phyloP scores from a whole-genome alignment of 2,888 invertebrate genomes.

The Drosophila mulleri region DNA sequence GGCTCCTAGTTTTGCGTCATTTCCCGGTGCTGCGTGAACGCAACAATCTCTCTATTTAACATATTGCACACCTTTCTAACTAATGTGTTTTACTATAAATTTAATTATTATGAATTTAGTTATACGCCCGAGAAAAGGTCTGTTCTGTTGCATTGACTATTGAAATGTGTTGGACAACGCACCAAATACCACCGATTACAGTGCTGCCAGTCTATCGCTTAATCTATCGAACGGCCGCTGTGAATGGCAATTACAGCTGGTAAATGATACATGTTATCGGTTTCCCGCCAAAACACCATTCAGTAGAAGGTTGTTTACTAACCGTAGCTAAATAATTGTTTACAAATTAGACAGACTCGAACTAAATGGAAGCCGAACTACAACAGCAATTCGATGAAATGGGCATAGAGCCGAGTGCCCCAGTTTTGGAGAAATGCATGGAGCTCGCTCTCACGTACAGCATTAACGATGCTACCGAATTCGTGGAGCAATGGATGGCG shows the following conservation, averaged over 20 bases:
- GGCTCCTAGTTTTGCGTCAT: slow-evolving; percentile 37
- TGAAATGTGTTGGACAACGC: slow-evolving; percentile 40
- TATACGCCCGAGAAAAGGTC: slow-evolving; percentile 59
- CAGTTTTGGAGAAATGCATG: slow-evolving; percentile 88
- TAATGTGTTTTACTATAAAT: slow-evolving; percentile 53
- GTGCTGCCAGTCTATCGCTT: background rate
- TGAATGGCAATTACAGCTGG: slow-evolving; percentile 17
- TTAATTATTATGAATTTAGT: slow-evolving; percentile 68
- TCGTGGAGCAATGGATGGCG: slow-evolving; percentile 92
- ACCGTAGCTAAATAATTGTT: slow-evolving; percentile 2
- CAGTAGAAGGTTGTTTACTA: background rate
- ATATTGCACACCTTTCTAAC: slow-evolving; percentile 43
- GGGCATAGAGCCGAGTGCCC: slow-evolving; percentile 87
- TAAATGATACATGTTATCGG: slow-evolving; percentile 24
- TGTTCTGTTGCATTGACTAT: slow-evolving; percentile 60
- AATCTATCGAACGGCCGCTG: background rate
- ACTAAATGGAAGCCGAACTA: slow-evolving; percentile 80
- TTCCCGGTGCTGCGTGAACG: slow-evolving; percentile 49
- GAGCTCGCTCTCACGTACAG: slow-evolving; percentile 88
- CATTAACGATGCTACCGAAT: slow-evolving; percentile 88
- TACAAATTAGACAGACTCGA: background rate
- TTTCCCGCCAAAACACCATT: slow-evolving; percentile 52
- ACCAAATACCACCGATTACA: background rate
- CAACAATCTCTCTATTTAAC: slow-evolving; percentile 48
- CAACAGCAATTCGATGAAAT: slow-evolving; percentile 88